Conservation (phyloP, 1,140 invertebrate genomes). For the Mya arenaria region DNA sequence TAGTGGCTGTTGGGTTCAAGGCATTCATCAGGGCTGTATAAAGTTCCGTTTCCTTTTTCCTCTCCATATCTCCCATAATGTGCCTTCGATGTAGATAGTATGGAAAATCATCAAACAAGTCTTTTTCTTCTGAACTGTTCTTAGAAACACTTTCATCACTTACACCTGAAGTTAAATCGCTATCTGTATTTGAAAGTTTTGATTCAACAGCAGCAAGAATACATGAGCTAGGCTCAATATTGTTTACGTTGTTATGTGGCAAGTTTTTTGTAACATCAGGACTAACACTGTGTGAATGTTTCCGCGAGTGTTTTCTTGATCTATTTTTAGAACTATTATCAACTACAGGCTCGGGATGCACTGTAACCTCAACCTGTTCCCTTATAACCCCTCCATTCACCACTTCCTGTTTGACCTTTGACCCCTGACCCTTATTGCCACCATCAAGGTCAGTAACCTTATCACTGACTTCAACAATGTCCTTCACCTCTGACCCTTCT, state of each 20-base stretch:
- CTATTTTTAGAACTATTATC: too few relatives aligned
- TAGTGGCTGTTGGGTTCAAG: constrained; percentile 17
- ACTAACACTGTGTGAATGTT: too few relatives aligned
- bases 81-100: constrained; percentile 80
- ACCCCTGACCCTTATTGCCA: too few relatives aligned
- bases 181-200: constrained; percentile 9
- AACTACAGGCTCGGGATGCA: too few relatives aligned
- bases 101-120: constrained; percentile 81
- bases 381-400: too few relatives aligned
- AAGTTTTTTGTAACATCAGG: too few relatives aligned
- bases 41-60: constrained; percentile 65
- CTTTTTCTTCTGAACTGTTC: constrained; percentile 50
- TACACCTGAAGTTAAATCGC: background rate
- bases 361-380: too few relatives aligned
- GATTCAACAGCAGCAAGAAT: constrained; percentile 42
- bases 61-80: constrained; percentile 64
- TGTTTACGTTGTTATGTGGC: too few relatives aligned
- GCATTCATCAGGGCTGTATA: constrained; percentile 59
- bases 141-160: background rate
- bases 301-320: too few relatives aligned
- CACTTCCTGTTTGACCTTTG: too few relatives aligned
- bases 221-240: constrained; percentile 47
- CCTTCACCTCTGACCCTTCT: constrained; percentile 36
- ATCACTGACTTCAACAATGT: constrained; percentile 36
- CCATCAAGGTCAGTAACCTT: constrained; percentile 47